Percentiles rank a stretch among this genome's conserved stretches.
Evolutionary conservation across 2,888 invertebrate genomes (phyloP).

Genomic region (Ophion costatus): DNA sequence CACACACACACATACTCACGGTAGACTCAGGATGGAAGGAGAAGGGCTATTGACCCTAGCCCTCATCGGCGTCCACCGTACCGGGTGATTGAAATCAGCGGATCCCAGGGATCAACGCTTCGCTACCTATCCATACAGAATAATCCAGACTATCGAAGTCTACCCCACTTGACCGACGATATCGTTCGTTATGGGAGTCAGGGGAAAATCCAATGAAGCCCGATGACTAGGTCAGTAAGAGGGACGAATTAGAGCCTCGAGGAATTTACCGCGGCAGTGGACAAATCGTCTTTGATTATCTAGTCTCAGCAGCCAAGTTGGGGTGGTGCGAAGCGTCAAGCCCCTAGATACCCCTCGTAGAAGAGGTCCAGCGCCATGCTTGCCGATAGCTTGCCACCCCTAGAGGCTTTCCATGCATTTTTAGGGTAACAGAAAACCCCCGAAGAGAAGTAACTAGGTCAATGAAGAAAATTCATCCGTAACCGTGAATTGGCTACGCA

Average conservation of each 20-base stretch:
- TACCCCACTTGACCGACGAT: slow-evolving; percentile 2
- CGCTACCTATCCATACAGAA: slow-evolving; percentile 26
- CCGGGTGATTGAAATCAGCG: slow-evolving; percentile 77
- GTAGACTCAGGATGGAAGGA: neutral
- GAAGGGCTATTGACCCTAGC: slow-evolving; percentile 74
- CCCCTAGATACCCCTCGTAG: too few relatives aligned
- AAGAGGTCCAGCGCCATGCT: neutral
- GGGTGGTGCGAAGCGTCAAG: too few relatives aligned
- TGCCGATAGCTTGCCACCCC: neutral
- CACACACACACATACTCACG: neutral
- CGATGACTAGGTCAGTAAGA: neutral
- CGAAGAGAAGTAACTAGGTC: neutral
- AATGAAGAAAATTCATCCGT: neutral
- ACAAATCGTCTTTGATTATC: neutral
- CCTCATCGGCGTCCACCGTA: slow-evolving; percentile 75
- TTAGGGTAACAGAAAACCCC: neutral
- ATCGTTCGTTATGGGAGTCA: neutral
- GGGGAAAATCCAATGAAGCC: neutral
- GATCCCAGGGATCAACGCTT: slow-evolving; percentile 73
- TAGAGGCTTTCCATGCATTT: neutral
- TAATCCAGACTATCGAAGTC: slow-evolving; percentile 46
- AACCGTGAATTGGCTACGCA: too few relatives aligned
- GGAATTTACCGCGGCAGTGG: neutral
- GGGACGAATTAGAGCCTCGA: neutral
- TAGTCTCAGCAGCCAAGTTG: neutral